These are phyloP conservation scores for Phalacrocorax brasilianus DNA, from an alignment of 2,113 vertebrate species.

Conservation along the genomic window DNA sequence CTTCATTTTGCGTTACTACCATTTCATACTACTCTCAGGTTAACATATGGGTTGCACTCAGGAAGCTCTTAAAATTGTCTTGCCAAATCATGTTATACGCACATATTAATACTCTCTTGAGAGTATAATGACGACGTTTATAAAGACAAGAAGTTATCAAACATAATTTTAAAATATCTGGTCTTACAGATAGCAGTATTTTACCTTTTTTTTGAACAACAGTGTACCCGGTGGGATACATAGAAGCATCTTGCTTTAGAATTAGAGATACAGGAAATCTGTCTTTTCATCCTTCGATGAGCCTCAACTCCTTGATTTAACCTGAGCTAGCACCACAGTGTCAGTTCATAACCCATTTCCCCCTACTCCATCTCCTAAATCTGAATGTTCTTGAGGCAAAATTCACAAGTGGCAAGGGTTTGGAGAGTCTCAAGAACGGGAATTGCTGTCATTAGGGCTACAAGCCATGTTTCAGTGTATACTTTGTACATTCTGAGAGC, in stretches of 20 bases:
- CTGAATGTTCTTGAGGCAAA: neutral
- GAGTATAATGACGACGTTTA: neutral
- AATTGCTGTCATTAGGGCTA: neutral
- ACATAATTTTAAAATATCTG: neutral
- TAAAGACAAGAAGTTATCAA: neutral
- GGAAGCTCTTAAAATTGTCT: neutral
- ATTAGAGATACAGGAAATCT: neutral
- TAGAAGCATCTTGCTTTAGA: neutral
- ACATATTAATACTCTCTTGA: neutral
- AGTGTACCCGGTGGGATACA: neutral
- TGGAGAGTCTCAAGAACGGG: neutral
- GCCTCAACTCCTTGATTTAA: conserved; percentile 10
- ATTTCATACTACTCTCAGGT: neutral
- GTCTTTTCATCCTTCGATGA: neutral
- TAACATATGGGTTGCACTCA: neutral
- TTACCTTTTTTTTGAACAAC: neutral
- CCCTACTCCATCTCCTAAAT: neutral
- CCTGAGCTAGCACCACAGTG: neutral
- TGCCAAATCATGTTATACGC: neutral
- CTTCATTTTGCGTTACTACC: neutral
- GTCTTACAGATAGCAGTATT: neutral
- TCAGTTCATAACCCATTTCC: neutral
- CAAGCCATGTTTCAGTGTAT: neutral
- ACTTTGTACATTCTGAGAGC: neutral
- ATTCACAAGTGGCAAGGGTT: neutral